These are phyloP conservation scores for Drosophila funebris DNA, from an alignment of 1,140 invertebrate genomes.

Conservation along the genomic window DNA sequence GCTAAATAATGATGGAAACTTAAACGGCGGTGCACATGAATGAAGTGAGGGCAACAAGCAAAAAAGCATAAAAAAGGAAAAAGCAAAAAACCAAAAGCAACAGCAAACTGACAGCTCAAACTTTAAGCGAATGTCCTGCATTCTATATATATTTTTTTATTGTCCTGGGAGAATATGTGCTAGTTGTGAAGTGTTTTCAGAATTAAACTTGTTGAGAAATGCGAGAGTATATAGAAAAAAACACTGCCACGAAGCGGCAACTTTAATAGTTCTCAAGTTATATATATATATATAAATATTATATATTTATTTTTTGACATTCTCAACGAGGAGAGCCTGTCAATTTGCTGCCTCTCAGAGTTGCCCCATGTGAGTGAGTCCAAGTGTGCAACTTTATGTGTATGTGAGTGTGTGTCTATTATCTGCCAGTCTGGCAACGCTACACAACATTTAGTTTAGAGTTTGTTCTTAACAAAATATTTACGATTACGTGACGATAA, in stretches of 20 bases:
- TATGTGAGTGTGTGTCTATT: neutral
- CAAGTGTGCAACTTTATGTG: conserved; percentile 10
- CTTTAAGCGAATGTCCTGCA: conserved; percentile 77
- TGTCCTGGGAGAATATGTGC: conserved; percentile 79
- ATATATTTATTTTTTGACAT: conserved; percentile 68
- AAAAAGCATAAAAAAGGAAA: conserved; percentile 10
- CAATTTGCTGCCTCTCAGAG: conserved; percentile 63
- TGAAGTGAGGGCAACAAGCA: conserved; percentile 49
- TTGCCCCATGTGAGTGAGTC: conserved; percentile 39
- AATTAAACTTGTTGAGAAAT: conserved; percentile 53
- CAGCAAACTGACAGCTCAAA: conserved; percentile 53
- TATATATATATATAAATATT: no score
- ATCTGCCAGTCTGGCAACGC: conserved; percentile 3
- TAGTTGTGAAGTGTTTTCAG: conserved; percentile 70
- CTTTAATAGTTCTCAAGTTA: conserved; percentile 67
- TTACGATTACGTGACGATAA: neutral
- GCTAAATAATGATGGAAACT: conserved; percentile 80
- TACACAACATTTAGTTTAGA: neutral
- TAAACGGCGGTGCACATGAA: conserved; percentile 51
- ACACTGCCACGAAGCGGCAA: conserved; percentile 36
- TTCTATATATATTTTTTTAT: conserved; percentile 71
- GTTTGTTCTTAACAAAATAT: neutral
- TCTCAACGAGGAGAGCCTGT: conserved; percentile 55
- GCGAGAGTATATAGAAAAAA: conserved; percentile 45
- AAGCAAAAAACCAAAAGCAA: conserved; percentile 13